Conservation (phyloP, 2,113 vertebrate species). For the Odontophorus gujanensis region DNA sequence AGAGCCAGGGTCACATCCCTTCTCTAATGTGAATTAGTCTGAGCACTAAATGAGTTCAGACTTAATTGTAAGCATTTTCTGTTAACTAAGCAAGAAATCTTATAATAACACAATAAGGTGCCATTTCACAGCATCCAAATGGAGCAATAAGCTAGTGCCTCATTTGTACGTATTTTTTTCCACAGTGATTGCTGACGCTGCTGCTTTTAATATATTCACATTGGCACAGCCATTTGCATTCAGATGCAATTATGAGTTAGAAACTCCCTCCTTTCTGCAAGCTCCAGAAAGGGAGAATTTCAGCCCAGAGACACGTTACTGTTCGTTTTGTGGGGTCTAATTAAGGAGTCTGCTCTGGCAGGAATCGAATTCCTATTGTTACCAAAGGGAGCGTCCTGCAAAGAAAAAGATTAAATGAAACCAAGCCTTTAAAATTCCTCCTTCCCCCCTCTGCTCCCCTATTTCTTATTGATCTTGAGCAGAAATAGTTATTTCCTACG, state of each 20-base stretch:
- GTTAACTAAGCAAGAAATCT: constrained; percentile 74
- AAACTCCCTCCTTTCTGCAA: constrained; percentile 55
- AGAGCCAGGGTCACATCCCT: constrained; percentile 57
- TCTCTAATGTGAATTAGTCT: constrained; percentile 64
- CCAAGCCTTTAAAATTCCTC: constrained; percentile 39
- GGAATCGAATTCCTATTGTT: constrained; percentile 71
- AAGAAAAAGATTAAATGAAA: constrained; percentile 70
- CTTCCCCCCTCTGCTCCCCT: background rate
- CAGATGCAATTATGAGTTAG: constrained; percentile 73
- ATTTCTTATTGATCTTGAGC: constrained; percentile 59
- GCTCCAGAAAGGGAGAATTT: constrained; percentile 70
- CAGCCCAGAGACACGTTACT: constrained; percentile 72
- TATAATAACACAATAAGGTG: constrained; percentile 67
- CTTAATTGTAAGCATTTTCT: constrained; percentile 65
- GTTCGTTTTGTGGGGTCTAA: constrained; percentile 74
- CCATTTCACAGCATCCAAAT: constrained; percentile 67
- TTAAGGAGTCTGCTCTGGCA: constrained; percentile 73
- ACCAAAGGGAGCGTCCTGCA: constrained; percentile 70
- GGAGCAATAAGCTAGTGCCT: constrained; percentile 60
- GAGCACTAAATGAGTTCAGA: constrained; percentile 65
- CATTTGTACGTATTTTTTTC: constrained; percentile 65
- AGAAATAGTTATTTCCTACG: constrained; percentile 49
- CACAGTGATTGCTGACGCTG: constrained; percentile 63
- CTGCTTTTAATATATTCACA: constrained; percentile 76
- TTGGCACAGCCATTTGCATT: constrained; percentile 72